These are phyloP conservation scores for Linepithema humile DNA, from an alignment of 1,140 invertebrate species.

Conservation along the genomic window DNA sequence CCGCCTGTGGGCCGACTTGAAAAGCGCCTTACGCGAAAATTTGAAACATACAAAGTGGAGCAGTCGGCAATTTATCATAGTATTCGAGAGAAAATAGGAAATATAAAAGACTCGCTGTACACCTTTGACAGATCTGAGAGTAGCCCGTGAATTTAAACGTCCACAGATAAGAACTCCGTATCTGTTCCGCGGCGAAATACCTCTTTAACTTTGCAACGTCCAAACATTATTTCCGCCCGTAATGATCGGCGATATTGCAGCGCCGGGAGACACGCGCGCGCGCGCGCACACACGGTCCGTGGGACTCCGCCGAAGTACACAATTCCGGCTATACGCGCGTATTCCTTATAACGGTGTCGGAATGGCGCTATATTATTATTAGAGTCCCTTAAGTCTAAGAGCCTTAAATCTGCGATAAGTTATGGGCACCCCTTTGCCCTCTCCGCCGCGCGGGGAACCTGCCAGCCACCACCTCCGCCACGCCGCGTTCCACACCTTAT, in stretches of 20 bases:
- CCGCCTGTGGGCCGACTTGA: neutral
- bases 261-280: neutral
- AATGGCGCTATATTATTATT: conserved; percentile 85
- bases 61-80: neutral
- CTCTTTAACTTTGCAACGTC: too few species aligned
- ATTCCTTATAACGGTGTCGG: conserved; percentile 79
- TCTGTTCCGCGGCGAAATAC: too few species aligned
- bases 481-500: conserved; percentile 77
- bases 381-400: conserved; percentile 85
- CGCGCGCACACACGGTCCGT: neutral
- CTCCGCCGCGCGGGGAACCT: conserved; percentile 68
- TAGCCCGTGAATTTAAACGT: neutral
- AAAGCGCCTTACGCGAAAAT: neutral
- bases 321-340: conserved; percentile 69
- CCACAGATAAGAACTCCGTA: too few species aligned
- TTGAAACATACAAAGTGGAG: neutral
- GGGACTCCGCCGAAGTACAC: conserved; percentile 50
- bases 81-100: too few species aligned
- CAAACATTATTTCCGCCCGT: neutral
- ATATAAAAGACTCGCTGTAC: too few species aligned
- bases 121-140: too few species aligned
- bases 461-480: conserved; percentile 57
- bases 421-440: conserved; percentile 82
- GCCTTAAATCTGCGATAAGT: conserved; percentile 86
- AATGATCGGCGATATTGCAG: conserved; percentile 24